These are phyloP conservation scores for Pleuronectes platessa DNA, from an alignment of 2,113 vertebrate genomes.

Conservation along the genomic window DNA sequence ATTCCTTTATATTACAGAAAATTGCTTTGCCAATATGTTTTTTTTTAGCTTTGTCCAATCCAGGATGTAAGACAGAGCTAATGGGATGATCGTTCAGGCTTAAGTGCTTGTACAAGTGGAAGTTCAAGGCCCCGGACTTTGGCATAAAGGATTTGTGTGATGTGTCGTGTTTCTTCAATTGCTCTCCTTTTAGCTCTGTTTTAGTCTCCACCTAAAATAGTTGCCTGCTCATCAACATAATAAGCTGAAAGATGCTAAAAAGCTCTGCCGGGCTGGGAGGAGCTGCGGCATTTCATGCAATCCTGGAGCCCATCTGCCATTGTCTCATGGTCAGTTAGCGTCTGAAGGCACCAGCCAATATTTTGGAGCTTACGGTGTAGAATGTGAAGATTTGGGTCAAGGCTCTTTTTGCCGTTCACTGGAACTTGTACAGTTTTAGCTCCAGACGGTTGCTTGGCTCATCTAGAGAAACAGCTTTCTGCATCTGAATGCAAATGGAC, in stretches of 20 bases:
- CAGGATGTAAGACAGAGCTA: not conserved
- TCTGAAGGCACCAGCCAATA: no score
- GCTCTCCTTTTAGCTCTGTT: not conserved
- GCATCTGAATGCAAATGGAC: no score
- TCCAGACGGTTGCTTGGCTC: no score
- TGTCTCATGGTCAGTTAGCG: no score
- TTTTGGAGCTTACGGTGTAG: no score
- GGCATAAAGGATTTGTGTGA: not conserved
- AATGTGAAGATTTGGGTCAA: no score
- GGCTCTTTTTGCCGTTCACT: no score
- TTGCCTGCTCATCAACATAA: not conserved
- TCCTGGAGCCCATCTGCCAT: not conserved
- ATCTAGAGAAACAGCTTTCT: no score
- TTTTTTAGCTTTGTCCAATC: not conserved
- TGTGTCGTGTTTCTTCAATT: not conserved
- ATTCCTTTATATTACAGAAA: not conserved
- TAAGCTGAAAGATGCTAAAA: not conserved
- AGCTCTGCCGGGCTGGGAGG: not conserved
- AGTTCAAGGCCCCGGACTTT: not conserved
- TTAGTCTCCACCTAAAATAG: not conserved
- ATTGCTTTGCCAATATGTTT: not conserved
- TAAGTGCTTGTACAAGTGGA: not conserved
- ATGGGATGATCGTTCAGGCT: not conserved
- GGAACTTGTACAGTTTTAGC: no score
- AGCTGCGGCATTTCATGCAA: not conserved